Evolutionary conservation across 2,113 vertebrate species (phyloP).

Genomic region (Perca flavescens): DNA sequence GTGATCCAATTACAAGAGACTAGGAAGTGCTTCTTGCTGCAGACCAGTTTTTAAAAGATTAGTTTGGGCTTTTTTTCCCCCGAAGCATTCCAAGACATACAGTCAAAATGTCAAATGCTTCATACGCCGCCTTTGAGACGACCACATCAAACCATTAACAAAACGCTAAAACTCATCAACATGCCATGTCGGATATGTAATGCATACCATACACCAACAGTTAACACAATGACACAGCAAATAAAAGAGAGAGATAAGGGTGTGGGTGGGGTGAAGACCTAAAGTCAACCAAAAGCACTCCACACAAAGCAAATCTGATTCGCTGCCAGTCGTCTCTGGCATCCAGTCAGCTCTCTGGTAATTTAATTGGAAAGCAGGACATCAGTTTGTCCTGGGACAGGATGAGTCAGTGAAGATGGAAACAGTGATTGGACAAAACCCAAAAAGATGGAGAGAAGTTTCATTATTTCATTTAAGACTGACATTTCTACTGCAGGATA

Average conservation of each 20-base stretch:
- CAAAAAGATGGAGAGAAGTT: slow-evolving; percentile 5
- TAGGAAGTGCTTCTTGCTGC: neutral
- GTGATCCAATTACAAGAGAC: neutral
- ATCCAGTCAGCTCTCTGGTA: slow-evolving; percentile 24
- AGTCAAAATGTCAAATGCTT: neutral
- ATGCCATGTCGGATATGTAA: neutral
- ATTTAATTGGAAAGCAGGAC: slow-evolving; percentile 39
- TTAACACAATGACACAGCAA: slow-evolving; percentile 4
- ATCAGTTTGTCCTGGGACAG: slow-evolving; percentile 14
- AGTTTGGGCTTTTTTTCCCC: neutral
- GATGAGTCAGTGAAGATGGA: slow-evolving; percentile 36
- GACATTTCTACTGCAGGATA: neutral
- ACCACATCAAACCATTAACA: neutral
- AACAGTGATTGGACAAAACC: slow-evolving; percentile 22
- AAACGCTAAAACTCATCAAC: neutral
- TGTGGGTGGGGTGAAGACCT: neutral
- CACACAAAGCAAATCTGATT: too few relatives aligned
- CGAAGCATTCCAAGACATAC: neutral
- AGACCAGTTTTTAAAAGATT: neutral
- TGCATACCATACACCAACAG: too few relatives aligned
- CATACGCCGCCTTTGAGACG: neutral
- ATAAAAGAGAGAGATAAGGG: neutral
- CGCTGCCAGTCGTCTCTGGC: too few relatives aligned
- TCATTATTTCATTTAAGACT: slow-evolving; percentile 17
- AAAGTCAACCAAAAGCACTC: neutral